phyloP scores from a whole-genome alignment of 2,888 invertebrate genomes.

The Archips crataeganus region DNA sequence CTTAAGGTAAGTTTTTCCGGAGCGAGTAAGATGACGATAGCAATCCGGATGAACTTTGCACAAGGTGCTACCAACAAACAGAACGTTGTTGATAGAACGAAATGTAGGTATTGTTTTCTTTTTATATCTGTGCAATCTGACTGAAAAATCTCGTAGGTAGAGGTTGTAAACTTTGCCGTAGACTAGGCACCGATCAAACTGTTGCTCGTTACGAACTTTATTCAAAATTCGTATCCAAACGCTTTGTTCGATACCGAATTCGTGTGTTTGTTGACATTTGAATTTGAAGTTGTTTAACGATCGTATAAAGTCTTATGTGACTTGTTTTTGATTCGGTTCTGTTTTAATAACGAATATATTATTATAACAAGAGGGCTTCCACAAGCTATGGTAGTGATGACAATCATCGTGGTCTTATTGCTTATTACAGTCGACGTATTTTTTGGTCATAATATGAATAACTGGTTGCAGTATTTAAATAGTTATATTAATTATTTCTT shows the following conservation, averaged over 20 bases:
- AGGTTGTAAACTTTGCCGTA: constrained; percentile 26
- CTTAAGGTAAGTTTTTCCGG: too few relatives aligned
- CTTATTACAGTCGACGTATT: too few relatives aligned
- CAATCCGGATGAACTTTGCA: too few relatives aligned
- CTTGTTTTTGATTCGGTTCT: constrained; percentile 24
- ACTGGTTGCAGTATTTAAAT: too few relatives aligned
- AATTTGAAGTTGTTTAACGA: constrained; percentile 31
- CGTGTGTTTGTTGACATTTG: constrained; percentile 35
- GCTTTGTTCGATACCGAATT: constrained; percentile 38
- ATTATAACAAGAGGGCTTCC: too few relatives aligned
- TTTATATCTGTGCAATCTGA: not conserved
- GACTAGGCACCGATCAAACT: constrained; percentile 35
- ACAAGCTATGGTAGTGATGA: too few relatives aligned
- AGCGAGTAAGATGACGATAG: too few relatives aligned
- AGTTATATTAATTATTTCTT: too few relatives aligned
- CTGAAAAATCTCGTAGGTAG: not conserved
- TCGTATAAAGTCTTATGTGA: constrained; percentile 35
- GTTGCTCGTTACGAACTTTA: constrained; percentile 40
- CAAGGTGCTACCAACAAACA: too few relatives aligned
- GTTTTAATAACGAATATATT: not conserved
- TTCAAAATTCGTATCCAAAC: constrained; percentile 37
- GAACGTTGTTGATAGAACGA: not conserved
- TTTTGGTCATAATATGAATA: too few relatives aligned
- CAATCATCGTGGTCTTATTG: too few relatives aligned
- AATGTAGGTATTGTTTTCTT: constrained; percentile 3